These are phyloP conservation scores for Malacoraja senta DNA, from an alignment of 2,797 vertebrate genomes.

Conservation along the genomic window DNA sequence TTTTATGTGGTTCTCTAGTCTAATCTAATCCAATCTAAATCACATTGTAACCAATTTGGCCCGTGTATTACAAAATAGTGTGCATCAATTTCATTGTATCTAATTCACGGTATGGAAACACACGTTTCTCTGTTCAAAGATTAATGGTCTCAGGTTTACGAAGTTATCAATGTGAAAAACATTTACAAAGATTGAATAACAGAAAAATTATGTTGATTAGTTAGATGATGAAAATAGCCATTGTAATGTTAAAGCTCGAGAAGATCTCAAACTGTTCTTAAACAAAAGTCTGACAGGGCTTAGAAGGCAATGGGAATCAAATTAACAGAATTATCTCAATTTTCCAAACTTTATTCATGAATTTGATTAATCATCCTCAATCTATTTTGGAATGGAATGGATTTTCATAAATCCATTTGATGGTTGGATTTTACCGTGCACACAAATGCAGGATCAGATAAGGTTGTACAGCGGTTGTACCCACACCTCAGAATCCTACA, in stretches of 20 bases:
- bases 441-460: background rate
- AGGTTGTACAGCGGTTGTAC: too few relatives aligned
- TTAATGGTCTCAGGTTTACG: background rate
- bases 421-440: background rate
- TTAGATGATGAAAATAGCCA: conserved; percentile 4
- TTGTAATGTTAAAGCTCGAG: background rate
- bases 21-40: too few relatives aligned
- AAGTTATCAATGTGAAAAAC: too few relatives aligned
- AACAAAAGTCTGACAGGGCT: background rate
- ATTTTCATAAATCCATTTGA: background rate
- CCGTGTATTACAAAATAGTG: too few relatives aligned
- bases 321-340: background rate
- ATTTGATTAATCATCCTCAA: background rate
- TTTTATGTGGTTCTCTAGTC: too few relatives aligned
- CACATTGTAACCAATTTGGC: too few relatives aligned
- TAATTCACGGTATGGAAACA: too few relatives aligned
- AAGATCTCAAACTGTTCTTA: background rate
- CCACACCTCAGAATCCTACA: background rate
- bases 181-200: background rate
- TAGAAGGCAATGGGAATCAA: background rate
- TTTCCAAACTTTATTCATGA: background rate
- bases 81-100: too few relatives aligned
- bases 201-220: background rate
- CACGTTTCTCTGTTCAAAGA: too few relatives aligned
- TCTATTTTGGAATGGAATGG: background rate